Evolutionary conservation across 2,797 vertebrate species (phyloP).

Genomic region (Eutrigla gurnardus): DNA sequence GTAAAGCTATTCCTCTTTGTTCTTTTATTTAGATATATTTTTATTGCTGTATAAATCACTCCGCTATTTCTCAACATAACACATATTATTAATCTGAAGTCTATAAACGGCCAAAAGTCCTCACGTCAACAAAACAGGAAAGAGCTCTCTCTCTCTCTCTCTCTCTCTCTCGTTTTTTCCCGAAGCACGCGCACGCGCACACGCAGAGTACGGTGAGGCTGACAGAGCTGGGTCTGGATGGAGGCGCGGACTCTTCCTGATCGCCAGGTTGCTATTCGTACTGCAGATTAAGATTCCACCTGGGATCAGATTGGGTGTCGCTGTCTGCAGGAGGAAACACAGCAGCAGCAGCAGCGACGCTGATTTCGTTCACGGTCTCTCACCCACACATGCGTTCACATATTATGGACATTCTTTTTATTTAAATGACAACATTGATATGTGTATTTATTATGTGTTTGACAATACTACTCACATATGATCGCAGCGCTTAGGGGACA

Average conservation of each 20-base stretch:
- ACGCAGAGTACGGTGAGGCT: not conserved
- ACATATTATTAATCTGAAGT: not conserved
- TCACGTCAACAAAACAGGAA: not conserved
- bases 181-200: conserved; percentile 5
- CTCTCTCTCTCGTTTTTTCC: not conserved
- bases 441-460: not conserved
- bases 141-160: not conserved
- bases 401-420: no score
- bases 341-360: not conserved
- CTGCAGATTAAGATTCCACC: not conserved
- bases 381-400: no score
- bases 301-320: not conserved
- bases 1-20: not conserved
- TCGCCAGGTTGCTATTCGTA: not conserved
- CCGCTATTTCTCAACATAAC: not conserved
- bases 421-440: not conserved
- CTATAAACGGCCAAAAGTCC: not conserved
- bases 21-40: not conserved
- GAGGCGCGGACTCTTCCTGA: not conserved
- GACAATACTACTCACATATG: no score
- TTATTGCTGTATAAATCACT: not conserved
- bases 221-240: not conserved
- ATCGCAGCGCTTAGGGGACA: no score
- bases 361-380: not conserved
- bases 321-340: not conserved